Conservation (phyloP, 2,888 invertebrate genomes). For the Leptinotarsa peninsularis region DNA sequence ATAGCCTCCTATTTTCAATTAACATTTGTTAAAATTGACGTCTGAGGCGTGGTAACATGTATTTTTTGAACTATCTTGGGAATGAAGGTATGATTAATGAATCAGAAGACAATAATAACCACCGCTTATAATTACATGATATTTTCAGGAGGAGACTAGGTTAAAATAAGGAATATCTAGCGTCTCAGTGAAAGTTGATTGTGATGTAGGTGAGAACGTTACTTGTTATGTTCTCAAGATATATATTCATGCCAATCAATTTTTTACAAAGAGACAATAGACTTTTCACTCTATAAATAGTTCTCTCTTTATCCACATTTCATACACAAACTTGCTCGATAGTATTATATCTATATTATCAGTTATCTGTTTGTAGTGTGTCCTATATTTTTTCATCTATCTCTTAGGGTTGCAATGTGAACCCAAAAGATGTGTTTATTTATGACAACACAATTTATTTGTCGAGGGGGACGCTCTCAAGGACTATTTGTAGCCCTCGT, state of each 20-base stretch:
- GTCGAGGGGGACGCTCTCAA: too few species aligned
- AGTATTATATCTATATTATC: too few species aligned
- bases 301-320: not conserved
- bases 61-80: slow-evolving; percentile 9
- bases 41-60: slow-evolving; percentile 11
- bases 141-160: slow-evolving; percentile 11
- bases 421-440: too few species aligned
- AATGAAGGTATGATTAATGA: slow-evolving; percentile 13
- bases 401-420: too few species aligned
- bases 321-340: not conserved
- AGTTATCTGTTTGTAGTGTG: too few species aligned
- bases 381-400: too few species aligned
- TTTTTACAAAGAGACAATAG: not conserved
- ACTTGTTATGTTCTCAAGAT: not conserved
- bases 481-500: too few species aligned
- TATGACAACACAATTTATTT: too few species aligned
- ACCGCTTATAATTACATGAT: slow-evolving; percentile 10
- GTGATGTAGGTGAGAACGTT: slow-evolving; percentile 13
- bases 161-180: slow-evolving; percentile 6
- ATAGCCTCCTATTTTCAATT: not conserved
- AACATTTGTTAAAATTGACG: slow-evolving; percentile 5
- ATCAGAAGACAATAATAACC: slow-evolving; percentile 5
- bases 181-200: slow-evolving; percentile 15
- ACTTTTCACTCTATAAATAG: not conserved
- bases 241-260: not conserved